Conservation (phyloP, 2,113 vertebrate species). For the Eidolon helvum region DNA sequence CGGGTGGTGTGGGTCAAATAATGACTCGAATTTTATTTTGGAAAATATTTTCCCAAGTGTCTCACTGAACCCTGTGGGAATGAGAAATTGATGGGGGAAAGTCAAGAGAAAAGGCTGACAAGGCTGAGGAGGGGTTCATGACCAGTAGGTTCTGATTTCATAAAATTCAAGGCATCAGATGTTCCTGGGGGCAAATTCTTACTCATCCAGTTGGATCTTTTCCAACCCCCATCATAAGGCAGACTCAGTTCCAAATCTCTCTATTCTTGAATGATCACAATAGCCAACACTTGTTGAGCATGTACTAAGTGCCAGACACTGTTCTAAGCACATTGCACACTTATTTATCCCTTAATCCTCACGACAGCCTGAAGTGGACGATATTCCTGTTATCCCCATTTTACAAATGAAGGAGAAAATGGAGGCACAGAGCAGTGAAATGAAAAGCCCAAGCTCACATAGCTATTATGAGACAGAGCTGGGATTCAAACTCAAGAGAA, state of each 20-base stretch:
- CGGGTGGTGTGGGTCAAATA: conserved; percentile 57
- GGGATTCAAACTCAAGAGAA: neutral
- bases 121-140: neutral
- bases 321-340: neutral
- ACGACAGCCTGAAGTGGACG: neutral
- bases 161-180: neutral
- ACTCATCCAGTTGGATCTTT: neutral
- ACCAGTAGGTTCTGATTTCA: neutral
- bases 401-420: neutral
- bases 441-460: neutral
- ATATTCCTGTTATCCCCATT: neutral
- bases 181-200: neutral
- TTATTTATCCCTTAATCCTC: neutral
- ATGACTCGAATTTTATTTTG: conserved; percentile 70
- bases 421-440: neutral
- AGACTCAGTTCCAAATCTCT: neutral
- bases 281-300: neutral
- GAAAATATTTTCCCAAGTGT: conserved; percentile 75
- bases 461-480: neutral
- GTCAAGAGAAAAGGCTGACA: neutral
- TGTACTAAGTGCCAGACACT: no score
- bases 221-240: neutral
- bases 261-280: neutral
- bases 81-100: conserved; percentile 1
- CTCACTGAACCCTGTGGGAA: conserved; percentile 59